Percentiles rank a stretch among this genome's conserved stretches.
phyloP scores from a whole-genome alignment of 2,113 vertebrate genomes.

The Eulacestoma nigropectus region DNA sequence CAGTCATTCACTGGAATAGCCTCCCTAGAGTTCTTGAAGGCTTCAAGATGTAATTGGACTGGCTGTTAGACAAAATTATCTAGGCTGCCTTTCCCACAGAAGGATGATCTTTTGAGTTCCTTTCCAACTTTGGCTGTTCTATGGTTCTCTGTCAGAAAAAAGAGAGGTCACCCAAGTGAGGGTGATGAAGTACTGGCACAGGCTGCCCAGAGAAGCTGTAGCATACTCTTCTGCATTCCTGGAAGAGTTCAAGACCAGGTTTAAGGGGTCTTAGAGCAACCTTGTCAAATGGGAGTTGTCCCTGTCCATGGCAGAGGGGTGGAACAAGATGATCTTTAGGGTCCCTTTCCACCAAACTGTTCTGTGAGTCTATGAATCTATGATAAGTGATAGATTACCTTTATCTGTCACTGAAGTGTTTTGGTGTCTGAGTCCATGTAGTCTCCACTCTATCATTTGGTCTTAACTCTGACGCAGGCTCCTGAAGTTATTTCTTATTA shows the following conservation, averaged over 20 bases:
- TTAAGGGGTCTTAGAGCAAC: neutral
- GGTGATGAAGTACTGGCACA: neutral
- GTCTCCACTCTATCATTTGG: neutral
- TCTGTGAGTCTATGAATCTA: neutral
- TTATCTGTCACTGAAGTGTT: neutral
- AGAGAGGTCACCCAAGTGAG: neutral
- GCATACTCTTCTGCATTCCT: neutral
- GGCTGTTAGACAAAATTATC: neutral
- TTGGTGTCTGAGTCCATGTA: neutral
- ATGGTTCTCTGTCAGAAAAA: neutral
- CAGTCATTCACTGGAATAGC: neutral
- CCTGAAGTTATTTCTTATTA: neutral
- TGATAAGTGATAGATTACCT: neutral
- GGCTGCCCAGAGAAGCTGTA: neutral
- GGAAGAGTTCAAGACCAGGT: neutral
- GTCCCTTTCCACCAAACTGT: neutral
- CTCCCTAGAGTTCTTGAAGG: neutral
- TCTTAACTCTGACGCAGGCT: neutral
- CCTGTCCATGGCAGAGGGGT: neutral
- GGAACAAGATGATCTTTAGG: neutral
- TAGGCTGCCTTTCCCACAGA: neutral
- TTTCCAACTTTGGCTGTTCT: neutral
- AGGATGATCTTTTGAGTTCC: neutral
- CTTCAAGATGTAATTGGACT: neutral
- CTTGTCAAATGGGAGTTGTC: neutral